Base-by-base conservation (phyloP, 2,797 vertebrate species). In the Lindbergichthys nudifrons region DNA sequence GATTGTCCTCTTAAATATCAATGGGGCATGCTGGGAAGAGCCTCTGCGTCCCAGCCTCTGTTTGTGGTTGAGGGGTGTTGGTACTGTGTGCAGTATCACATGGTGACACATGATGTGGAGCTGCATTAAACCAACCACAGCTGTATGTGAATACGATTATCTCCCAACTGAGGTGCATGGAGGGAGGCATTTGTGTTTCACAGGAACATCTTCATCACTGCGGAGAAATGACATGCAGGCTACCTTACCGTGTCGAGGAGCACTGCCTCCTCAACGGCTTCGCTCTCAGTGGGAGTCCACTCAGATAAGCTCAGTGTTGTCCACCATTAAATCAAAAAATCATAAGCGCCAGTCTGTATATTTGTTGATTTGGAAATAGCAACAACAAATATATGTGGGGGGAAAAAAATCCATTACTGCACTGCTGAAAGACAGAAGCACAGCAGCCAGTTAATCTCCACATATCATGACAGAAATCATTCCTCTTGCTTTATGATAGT, bases 391-490 rank as follows among this genome's bases (percentile, higher is more conserved):
- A 74, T n/a, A 41, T 19, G 46, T 52, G 61, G 32, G 54, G 21
- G 0, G 0, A 16, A 7, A 19, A 32, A 61, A 73, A 80, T 80
- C 73, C 80, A 83, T 87, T 77, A 83, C 79, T 65, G 64, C 65
- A 65, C 78, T 77, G 59, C 69, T 80, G 71, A 88, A 87, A 91
- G 83, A 87, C 87, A 87, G 82, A 87, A 83, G 80, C 83, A 71
- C 82, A 78, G 84, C 79, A 88, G 82, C 83, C 89, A 79, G 85
- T 89, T 90, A 88, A 91, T 92, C 87, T 92, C 62, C 51, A 53
- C 86, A 87, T 90, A 92, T 92, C 90, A 87, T 92, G 88, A 91
- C 91, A 88, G 87, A 89, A 91, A 92, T 91, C 86, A 84, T 89
- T 89, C 76, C 82, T 87, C 75, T 79, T 81, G 74, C 87, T 91